Conservation (phyloP, 2,888 invertebrate genomes). For the Platyscelio sp. region DNA sequence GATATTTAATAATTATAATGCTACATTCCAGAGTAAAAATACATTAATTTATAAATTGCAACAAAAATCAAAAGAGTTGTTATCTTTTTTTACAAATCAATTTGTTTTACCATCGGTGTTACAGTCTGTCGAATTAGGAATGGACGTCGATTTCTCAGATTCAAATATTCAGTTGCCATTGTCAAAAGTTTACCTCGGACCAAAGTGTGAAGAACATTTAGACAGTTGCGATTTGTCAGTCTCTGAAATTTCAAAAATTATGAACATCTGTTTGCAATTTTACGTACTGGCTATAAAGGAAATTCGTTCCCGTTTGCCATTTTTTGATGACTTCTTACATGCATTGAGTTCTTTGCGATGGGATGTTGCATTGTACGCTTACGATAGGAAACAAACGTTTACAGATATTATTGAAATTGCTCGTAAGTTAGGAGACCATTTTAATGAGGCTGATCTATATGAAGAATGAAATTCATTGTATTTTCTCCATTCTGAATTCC, state of each 20-base stretch:
- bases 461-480: no score
- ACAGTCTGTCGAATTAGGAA: neutral
- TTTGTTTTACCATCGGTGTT: neutral
- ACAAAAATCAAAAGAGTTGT: conserved; percentile 11
- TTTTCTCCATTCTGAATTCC: no score
- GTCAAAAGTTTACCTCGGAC: neutral
- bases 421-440: no score
- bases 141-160: neutral
- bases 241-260: neutral
- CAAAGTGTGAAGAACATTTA: neutral
- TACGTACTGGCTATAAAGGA: neutral
- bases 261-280: conserved; percentile 5
- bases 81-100: conserved; percentile 3
- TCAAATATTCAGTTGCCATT: neutral
- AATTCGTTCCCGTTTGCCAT: conserved; percentile 3
- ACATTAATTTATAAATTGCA: conserved; percentile 30
- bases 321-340: neutral
- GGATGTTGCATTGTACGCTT: conserved; percentile 1
- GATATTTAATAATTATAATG: conserved; percentile 22
- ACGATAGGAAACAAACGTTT: neutral
- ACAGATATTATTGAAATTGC: neutral
- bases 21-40: conserved; percentile 20
- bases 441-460: no score
- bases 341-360: neutral
- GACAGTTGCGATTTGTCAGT: neutral